A percentile compares a stretch with the other conserved stretches of the same genome.
These are phyloP conservation scores for Paguma larvata DNA, from an alignment of 2,797 vertebrate species.

Conservation along the genomic window DNA sequence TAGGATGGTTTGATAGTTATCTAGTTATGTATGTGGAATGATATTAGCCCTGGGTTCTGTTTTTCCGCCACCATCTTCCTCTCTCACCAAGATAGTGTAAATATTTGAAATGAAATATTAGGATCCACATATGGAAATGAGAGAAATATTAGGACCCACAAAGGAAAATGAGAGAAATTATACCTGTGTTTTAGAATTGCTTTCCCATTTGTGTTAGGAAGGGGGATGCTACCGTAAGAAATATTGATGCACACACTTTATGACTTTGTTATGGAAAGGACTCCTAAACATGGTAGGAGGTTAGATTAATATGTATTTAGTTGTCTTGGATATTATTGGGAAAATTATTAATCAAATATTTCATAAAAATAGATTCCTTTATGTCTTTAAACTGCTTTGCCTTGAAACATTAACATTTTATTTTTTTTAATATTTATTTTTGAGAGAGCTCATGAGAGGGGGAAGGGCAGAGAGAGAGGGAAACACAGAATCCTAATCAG, in stretches of 20 bases:
- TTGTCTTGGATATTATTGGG: conserved; percentile 22
- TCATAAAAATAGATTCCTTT: conserved; percentile 39
- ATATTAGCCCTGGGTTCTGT: too few species aligned
- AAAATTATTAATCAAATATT: neutral
- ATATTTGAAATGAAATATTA: conserved; percentile 22
- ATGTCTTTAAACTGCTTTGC: conserved; percentile 36
- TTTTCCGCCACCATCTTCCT: too few species aligned
- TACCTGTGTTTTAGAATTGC: neutral
- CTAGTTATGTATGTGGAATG: too few species aligned
- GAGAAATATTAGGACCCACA: neutral
- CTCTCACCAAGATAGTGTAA: neutral
- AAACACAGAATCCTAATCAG: too few species aligned
- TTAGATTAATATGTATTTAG: conserved; percentile 19
- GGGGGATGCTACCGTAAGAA: neutral
- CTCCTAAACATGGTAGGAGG: neutral
- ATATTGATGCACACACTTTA: neutral
- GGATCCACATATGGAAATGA: neutral
- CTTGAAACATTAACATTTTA: conserved; percentile 27
- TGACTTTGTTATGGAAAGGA: neutral
- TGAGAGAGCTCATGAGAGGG: too few species aligned
- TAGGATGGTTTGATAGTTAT: too few species aligned
- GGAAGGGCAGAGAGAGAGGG: too few species aligned
- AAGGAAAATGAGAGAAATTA: neutral
- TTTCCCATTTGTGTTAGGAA: neutral
- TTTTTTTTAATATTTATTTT: neutral